Evolutionary conservation across 2,888 invertebrate species (phyloP).

Genomic region (Tachina fera): DNA sequence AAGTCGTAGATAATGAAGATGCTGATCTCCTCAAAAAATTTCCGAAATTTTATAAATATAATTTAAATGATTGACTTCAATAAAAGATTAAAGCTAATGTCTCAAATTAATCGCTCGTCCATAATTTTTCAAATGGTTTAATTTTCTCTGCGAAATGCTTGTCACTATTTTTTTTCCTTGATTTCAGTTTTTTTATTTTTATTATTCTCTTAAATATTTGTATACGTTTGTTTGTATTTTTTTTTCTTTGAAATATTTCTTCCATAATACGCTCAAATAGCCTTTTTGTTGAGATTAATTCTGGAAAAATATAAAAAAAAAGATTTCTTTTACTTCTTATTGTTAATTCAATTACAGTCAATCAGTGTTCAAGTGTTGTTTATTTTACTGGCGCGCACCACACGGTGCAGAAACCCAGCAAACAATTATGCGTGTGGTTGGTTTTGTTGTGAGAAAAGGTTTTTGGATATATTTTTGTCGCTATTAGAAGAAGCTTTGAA

Average conservation of each 20-base stretch:
- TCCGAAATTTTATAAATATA: no score
- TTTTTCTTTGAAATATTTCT: constrained; percentile 1
- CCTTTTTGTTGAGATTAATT: constrained; percentile 45
- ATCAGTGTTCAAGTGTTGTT: constrained; percentile 73
- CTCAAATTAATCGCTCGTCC: no score
- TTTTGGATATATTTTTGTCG: no score
- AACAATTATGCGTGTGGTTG: constrained; percentile 1
- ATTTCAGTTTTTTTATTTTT: constrained; percentile 1
- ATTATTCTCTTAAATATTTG: not conserved
- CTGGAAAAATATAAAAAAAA: constrained; percentile 32
- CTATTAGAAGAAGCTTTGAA: no score
- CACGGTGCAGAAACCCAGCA: not conserved
- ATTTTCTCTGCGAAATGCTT: no score
- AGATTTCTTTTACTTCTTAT: constrained; percentile 67
- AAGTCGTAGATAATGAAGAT: no score
- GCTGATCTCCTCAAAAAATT: no score
- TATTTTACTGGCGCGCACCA: constrained; percentile 14
- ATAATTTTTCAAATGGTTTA: not conserved
- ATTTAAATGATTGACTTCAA: no score
- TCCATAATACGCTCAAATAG: constrained; percentile 31
- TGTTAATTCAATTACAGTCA: constrained; percentile 75
- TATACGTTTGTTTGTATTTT: not conserved
- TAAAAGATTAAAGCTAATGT: no score
- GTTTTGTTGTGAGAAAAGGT: not conserved
- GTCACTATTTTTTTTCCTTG: not conserved